Conservation (phyloP, 2,113 vertebrate genomes). For the Otocyon megalotis region DNA sequence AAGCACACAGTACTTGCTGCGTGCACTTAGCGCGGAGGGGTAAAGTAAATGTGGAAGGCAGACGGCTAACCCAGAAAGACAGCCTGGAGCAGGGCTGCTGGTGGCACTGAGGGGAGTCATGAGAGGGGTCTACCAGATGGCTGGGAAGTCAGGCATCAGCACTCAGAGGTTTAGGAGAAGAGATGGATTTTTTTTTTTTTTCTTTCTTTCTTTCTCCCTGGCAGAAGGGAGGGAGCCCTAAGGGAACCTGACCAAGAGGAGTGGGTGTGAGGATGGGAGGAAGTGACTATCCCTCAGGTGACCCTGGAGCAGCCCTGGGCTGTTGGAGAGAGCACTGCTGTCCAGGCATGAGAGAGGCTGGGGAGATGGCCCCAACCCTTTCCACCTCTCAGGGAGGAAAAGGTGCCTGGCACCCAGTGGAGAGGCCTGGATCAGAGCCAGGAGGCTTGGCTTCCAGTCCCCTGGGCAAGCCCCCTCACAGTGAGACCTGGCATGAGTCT, state of each 20-base stretch:
- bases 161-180: accelerated
- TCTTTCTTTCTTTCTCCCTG: too few relatives aligned
- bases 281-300: neutral
- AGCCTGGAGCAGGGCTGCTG: neutral
- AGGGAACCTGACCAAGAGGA: neutral
- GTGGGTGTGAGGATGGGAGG: accelerated
- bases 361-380: neutral
- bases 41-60: neutral
- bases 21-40: neutral
- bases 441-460: neutral
- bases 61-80: neutral
- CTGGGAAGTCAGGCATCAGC: neutral
- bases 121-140: neutral
- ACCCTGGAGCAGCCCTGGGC: neutral
- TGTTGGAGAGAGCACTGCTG: neutral
- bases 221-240: neutral
- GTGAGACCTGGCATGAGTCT: neutral
- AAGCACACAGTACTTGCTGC: neutral
- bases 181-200: neutral
- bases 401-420: neutral
- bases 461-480: neutral
- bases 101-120: too few relatives aligned
- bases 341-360: neutral
- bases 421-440: neutral
- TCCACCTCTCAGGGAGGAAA: neutral